Base-by-base conservation (phyloP, 2,888 invertebrate species). In the Agrochola circellaris region DNA sequence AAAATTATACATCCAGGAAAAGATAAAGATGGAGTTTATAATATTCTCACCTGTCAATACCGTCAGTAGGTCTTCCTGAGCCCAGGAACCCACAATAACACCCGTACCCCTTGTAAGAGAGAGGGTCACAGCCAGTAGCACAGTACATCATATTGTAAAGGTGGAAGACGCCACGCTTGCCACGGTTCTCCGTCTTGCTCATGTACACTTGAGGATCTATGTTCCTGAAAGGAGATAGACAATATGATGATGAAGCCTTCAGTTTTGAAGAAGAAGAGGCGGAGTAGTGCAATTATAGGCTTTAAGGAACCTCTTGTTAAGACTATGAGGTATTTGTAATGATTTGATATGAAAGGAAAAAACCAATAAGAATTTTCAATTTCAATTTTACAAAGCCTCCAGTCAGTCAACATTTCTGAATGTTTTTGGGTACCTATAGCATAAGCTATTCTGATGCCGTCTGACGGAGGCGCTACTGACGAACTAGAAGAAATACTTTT, bases 21-120 rank as follows among this genome's bases (percentile, higher is more conserved):
- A 42, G 0, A 6, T 26, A 20, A 20, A 56, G 42, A 30, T 2
- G 23, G 17, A 30, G 0, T 8, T 6, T 7, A 13, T 0, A 0
- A 13, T 0, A 0, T 30, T 20, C 73, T 84, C 20, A 88, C 88
- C 83, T 83, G 23, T 88, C 77, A 38, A 86, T 84, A 0, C 84
- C 87, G n/a, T 89, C 87, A 0, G 85, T 83, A 8, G 83, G 77
- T 71, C 77, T 62, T 11, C 88, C 88, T 0, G 82, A 82, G 1
- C 99, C 99, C 4, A 98, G 97, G 92, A 99, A 98, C 7, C 99
- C 99, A 91, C 99, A 99, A 93, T 98, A 99, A 93, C 99, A 99
- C 5, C 99, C 99, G 90, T 99, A 99, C 17, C 99, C 98, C 92
- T 98, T 98, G 93, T 98, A 98, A 15, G 97, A 96, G 3, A 99